A percentile compares a stretch with the other conserved stretches of the same genome.
phyloP scores from a whole-genome alignment of 2,888 invertebrate species.

The Psylliodes chrysocephalus region DNA sequence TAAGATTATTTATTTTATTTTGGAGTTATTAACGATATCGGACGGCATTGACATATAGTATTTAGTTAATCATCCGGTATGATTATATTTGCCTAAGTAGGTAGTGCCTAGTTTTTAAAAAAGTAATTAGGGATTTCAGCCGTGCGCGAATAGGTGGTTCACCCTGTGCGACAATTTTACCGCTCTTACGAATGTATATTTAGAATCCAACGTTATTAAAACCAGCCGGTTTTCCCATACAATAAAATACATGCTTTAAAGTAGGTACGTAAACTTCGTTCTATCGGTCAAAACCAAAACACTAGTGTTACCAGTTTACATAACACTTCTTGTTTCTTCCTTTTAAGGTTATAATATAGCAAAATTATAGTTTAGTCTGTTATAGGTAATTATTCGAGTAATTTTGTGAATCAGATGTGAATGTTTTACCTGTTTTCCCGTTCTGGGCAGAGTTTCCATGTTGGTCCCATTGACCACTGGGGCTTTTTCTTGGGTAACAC shows the following conservation, averaged over 20 bases:
- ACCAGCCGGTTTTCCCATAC: slow-evolving; percentile 33
- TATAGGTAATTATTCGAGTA: neutral
- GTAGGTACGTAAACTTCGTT: slow-evolving; percentile 18
- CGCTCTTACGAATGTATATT: slow-evolving; percentile 18
- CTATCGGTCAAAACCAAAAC: slow-evolving; percentile 23
- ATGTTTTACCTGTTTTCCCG: slow-evolving; percentile 68
- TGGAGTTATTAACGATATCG: too few relatives aligned
- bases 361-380: slow-evolving; percentile 3
- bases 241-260: slow-evolving; percentile 7
- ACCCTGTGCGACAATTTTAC: neutral
- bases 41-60: too few relatives aligned
- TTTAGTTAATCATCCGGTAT: too few relatives aligned
- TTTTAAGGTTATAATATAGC: slow-evolving; percentile 40
- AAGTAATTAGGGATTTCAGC: neutral
- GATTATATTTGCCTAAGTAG: too few relatives aligned
- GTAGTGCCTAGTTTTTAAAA: too few relatives aligned
- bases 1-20: too few relatives aligned
- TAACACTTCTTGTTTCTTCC: slow-evolving; percentile 35
- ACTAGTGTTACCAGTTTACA: slow-evolving; percentile 38
- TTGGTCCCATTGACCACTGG: slow-evolving; percentile 71
- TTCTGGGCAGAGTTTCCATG: slow-evolving; percentile 70
- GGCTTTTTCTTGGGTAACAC: slow-evolving; percentile 66
- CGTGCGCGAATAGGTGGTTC: slow-evolving; percentile 2
- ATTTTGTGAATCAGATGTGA: slow-evolving; percentile 8
- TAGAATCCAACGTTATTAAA: slow-evolving; percentile 26